A percentile compares a stretch with the other conserved stretches of the same genome.
phyloP scores from a whole-genome alignment of 1,140 invertebrate genomes.

The Armadillidium nasatum region DNA sequence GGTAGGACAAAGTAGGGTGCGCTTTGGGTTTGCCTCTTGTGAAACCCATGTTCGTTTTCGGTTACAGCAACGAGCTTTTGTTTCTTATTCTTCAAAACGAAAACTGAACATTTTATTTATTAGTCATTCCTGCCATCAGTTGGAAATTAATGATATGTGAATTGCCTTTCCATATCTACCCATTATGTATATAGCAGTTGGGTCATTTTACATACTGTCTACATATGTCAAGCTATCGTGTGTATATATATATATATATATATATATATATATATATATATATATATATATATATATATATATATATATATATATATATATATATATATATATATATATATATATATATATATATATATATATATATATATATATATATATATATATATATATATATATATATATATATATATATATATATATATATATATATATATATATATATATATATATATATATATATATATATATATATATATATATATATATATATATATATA shows the following conservation, averaged over 20 bases:
- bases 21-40: too few relatives aligned
- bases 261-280: constrained; percentile 1
- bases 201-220: neutral
- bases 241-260: neutral
- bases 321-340: constrained; percentile 3
- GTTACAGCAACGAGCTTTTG: too few relatives aligned
- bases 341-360: neutral
- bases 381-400: neutral
- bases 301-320: constrained; percentile 14
- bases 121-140: too few relatives aligned
- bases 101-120: too few relatives aligned
- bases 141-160: too few relatives aligned
- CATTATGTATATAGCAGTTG: too few relatives aligned
- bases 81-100: too few relatives aligned
- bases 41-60: too few relatives aligned
- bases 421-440: constrained; percentile 15
- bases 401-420: neutral
- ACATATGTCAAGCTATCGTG: neutral
- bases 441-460: neutral
- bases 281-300: constrained; percentile 12
- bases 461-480: neutral
- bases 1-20: too few relatives aligned
- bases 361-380: neutral
- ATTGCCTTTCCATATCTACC: too few relatives aligned
- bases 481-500: constrained; percentile 12